These are phyloP conservation scores for Eciton burchellii DNA, from an alignment of 1,140 invertebrate genomes.

Conservation along the genomic window DNA sequence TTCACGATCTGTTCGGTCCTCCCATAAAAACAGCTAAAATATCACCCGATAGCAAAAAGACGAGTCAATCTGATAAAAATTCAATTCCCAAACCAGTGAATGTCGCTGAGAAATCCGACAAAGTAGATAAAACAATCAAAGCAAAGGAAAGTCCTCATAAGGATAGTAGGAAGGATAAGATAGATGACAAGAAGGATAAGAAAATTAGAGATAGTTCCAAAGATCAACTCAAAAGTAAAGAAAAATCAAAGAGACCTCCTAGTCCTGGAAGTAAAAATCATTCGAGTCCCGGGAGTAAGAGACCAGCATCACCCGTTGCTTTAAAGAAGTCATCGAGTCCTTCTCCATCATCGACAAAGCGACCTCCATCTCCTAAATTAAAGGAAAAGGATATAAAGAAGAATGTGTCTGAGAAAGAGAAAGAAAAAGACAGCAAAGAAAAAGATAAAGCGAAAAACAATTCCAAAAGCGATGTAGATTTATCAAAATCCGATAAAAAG, in stretches of 20 bases:
- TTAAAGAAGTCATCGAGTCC: conserved; percentile 82
- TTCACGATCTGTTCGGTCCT: conserved; percentile 92
- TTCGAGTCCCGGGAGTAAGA: conserved; percentile 77
- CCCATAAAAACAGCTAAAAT: conserved; percentile 90
- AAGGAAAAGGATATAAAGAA: conserved; percentile 76
- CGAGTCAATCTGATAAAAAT: conserved; percentile 82
- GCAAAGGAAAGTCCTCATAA: conserved; percentile 86
- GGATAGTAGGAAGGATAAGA: conserved; percentile 86
- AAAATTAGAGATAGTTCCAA: conserved; percentile 87
- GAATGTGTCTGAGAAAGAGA: conserved; percentile 72
- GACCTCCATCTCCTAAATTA: conserved; percentile 84
- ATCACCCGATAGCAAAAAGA: conserved; percentile 88
- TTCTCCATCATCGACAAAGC: conserved; percentile 78
- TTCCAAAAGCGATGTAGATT: conserved; percentile 75
- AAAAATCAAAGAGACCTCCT: conserved; percentile 88
- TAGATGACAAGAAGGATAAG: conserved; percentile 88
- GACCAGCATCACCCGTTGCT: conserved; percentile 73
- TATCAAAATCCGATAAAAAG: conserved; percentile 83
- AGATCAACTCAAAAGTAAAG: conserved; percentile 87
- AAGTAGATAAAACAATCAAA: conserved; percentile 88
- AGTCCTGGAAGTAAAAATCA: conserved; percentile 85
- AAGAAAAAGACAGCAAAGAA: conserved; percentile 81
- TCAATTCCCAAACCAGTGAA: conserved; percentile 74
- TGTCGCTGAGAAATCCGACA: conserved; percentile 85
- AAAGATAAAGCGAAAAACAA: conserved; percentile 81